These are phyloP conservation scores for Parelbella ahira DNA, from an alignment of 2,888 invertebrate genomes.

Conservation along the genomic window DNA sequence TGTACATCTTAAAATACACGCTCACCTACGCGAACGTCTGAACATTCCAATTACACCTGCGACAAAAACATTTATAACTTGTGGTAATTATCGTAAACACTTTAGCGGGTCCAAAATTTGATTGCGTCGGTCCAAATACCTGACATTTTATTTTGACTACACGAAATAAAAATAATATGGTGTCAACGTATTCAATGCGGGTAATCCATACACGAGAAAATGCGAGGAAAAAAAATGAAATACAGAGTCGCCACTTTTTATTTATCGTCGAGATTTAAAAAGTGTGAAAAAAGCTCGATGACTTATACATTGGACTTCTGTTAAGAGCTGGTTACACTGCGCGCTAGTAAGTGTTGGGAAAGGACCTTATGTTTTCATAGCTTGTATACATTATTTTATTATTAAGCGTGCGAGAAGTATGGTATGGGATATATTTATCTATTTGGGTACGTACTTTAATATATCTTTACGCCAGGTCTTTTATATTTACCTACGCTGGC, in stretches of 20 bases:
- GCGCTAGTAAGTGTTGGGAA: not conserved
- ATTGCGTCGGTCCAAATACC: constrained; percentile 11
- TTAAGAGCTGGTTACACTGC: not conserved
- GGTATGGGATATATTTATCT: no score
- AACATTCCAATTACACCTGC: constrained; percentile 16
- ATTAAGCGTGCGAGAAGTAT: no score
- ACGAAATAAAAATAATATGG: constrained; percentile 21
- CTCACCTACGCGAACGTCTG: not conserved
- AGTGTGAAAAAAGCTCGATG: constrained; percentile 25
- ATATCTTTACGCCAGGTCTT: no score
- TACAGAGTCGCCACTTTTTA: constrained; percentile 20
- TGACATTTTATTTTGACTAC: constrained; percentile 24
- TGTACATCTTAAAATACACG: not conserved
- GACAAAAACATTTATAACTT: constrained; percentile 24
- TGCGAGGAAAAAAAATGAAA: constrained; percentile 17
- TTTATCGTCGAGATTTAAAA: constrained; percentile 23
- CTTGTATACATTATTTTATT: no score
- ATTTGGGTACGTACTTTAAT: no score
- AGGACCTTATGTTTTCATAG: no score
- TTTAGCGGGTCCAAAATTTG: constrained; percentile 7
- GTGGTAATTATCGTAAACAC: constrained; percentile 25
- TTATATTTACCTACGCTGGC: no score
- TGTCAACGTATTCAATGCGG: constrained; percentile 22
- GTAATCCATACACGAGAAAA: constrained; percentile 21
- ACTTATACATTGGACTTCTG: constrained; percentile 22